A percentile compares a stretch with the other conserved stretches of the same genome.
phyloP scores from a whole-genome alignment of 1,140 invertebrate species.

The Zaprionus kolodkinae region DNA sequence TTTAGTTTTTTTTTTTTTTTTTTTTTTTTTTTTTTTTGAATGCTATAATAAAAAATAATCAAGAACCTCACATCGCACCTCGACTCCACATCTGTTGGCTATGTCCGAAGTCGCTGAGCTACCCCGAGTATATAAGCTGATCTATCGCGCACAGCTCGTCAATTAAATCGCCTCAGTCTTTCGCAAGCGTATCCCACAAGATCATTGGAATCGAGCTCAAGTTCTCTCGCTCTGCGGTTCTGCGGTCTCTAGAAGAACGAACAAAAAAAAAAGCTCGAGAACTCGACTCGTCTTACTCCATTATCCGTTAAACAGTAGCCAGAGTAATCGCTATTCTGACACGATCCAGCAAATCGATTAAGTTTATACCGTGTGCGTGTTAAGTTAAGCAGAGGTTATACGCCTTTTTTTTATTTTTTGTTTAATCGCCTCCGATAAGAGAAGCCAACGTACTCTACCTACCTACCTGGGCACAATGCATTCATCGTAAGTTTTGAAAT shows the following conservation, averaged over 20 bases:
- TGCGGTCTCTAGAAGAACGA: too few relatives aligned
- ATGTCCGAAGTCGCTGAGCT: slow-evolving; percentile 46
- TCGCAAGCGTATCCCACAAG: not conserved
- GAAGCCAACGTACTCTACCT: not conserved
- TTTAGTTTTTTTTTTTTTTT: slow-evolving; percentile 37
- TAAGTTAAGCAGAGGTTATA: not conserved
- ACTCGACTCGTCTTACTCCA: not conserved
- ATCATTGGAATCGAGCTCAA: not conserved
- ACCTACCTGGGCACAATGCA: slow-evolving; percentile 43
- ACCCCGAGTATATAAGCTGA: slow-evolving; percentile 66
- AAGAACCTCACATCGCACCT: slow-evolving; percentile 60
- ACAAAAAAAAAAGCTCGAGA: not conserved
- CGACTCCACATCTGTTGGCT: slow-evolving; percentile 41
- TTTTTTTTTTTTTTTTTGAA: slow-evolving; percentile 24
- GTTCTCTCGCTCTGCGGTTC: not conserved
- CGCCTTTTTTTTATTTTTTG: not conserved
- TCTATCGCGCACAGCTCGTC: slow-evolving; percentile 67
- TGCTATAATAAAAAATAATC: slow-evolving; percentile 74
- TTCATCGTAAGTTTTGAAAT: slow-evolving; percentile 61
- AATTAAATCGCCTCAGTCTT: slow-evolving; percentile 44
- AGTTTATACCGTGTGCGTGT: slow-evolving; percentile 21
- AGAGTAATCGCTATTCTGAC: not conserved
- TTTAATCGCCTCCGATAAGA: not conserved
- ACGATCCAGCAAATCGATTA: not conserved
- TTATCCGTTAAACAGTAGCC: not conserved